A percentile compares a stretch with the other conserved stretches of the same genome.
Evolutionary conservation across 2,797 vertebrate species (phyloP).

Genomic region (Lepus townsendii): DNA sequence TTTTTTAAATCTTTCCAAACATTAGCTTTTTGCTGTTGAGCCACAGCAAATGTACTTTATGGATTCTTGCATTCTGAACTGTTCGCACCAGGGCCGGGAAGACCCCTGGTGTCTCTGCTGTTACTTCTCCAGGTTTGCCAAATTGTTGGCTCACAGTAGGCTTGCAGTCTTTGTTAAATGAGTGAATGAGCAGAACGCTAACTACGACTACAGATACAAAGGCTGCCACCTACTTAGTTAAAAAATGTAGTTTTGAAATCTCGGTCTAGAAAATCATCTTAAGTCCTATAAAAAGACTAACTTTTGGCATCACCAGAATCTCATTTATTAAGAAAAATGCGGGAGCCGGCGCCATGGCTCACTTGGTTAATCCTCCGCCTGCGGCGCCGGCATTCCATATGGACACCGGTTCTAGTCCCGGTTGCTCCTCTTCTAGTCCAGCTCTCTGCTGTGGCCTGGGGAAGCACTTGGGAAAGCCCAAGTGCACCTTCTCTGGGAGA

Average conservation of each 20-base stretch:
- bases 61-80: background rate
- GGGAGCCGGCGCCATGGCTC: too few species aligned
- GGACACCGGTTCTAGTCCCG: too few species aligned
- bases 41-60: background rate
- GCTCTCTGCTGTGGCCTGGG: too few species aligned
- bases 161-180: background rate
- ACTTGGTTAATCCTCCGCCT: too few species aligned
- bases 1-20: conserved; percentile 39
- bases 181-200: background rate
- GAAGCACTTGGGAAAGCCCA: too few species aligned
- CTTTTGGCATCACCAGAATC: conserved; percentile 36
- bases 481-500: too few species aligned
- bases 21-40: conserved; percentile 45
- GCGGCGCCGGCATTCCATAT: too few species aligned
- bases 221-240: background rate
- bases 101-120: background rate
- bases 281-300: background rate
- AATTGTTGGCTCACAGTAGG: background rate
- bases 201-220: background rate
- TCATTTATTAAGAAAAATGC: conserved; percentile 2
- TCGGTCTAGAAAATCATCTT: conserved; percentile 23
- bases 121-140: background rate
- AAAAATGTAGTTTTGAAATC: background rate
- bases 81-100: background rate
- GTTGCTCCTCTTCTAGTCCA: too few species aligned